phyloP scores from a whole-genome alignment of 2,888 invertebrate genomes.

The Drosophila borealis region DNA sequence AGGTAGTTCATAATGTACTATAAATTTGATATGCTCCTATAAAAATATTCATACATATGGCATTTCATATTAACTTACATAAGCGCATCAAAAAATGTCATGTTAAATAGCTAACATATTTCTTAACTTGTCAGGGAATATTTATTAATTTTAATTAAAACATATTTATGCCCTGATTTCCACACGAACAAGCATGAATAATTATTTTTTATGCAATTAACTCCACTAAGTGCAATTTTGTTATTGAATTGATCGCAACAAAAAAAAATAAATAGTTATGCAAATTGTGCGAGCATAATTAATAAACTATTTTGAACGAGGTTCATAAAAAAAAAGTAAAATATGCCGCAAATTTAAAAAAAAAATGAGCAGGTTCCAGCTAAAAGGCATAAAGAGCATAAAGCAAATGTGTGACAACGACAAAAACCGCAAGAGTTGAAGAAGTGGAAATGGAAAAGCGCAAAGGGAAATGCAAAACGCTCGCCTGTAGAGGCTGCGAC shows the following conservation, averaged over 20 bases:
- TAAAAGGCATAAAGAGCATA: slow-evolving; percentile 42
- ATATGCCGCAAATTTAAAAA: slow-evolving; percentile 26
- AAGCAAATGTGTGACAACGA: slow-evolving; percentile 54
- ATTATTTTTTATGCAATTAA: slow-evolving; percentile 66
- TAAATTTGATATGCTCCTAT: not conserved
- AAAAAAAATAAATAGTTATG: slow-evolving; percentile 25
- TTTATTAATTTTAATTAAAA: slow-evolving; percentile 14
- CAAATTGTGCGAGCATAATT: slow-evolving; percentile 58
- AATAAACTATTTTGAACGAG: slow-evolving; percentile 51
- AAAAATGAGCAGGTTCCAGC: slow-evolving; percentile 17
- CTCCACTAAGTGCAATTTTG: slow-evolving; percentile 43
- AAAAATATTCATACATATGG: no score
- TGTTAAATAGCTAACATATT: slow-evolving; percentile 11
- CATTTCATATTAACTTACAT: not conserved
- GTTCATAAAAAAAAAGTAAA: slow-evolving; percentile 2
- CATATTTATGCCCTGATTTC: slow-evolving; percentile 31
- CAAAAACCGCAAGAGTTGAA: slow-evolving; percentile 45
- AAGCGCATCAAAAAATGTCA: not conserved
- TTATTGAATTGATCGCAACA: slow-evolving; percentile 43
- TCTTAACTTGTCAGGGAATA: slow-evolving; percentile 5
- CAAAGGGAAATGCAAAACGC: slow-evolving; percentile 65
- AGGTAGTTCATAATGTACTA: not conserved
- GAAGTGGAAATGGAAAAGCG: slow-evolving; percentile 56
- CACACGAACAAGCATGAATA: slow-evolving; percentile 32
- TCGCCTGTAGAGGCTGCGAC: slow-evolving; percentile 31